phyloP scores from a whole-genome alignment of 2,888 invertebrate species.

The Glyphotaelius pellucidus region DNA sequence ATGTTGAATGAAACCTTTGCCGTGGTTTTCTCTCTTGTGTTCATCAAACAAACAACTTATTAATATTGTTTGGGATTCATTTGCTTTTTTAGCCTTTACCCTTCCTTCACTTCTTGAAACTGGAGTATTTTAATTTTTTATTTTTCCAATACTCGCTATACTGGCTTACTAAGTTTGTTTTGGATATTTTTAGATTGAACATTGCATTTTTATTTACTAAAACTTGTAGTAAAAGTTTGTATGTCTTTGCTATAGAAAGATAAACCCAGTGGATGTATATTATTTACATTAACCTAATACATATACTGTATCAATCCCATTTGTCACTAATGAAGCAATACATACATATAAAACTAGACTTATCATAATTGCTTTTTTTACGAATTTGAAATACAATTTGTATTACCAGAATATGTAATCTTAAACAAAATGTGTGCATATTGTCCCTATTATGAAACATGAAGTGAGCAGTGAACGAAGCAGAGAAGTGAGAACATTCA shows the following conservation, averaged over 20 bases:
- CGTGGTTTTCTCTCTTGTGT: slow-evolving; percentile 59
- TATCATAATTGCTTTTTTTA: slow-evolving; percentile 70
- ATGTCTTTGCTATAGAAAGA: slow-evolving; percentile 51
- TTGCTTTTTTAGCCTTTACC: slow-evolving; percentile 64
- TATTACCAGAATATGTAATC: slow-evolving; percentile 75
- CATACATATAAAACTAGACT: slow-evolving; percentile 66
- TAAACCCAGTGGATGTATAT: slow-evolving; percentile 51
- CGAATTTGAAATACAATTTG: slow-evolving; percentile 70
- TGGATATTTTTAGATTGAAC: slow-evolving; percentile 52
- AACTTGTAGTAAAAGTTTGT: slow-evolving; percentile 50
- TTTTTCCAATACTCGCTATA: slow-evolving; percentile 59
- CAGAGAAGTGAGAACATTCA: slow-evolving; percentile 16
- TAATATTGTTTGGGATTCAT: slow-evolving; percentile 60
- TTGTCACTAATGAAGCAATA: slow-evolving; percentile 66
- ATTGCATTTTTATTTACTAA: slow-evolving; percentile 54
- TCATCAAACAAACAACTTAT: slow-evolving; percentile 27
- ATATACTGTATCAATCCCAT: slow-evolving; percentile 57
- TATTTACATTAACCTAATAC: slow-evolving; percentile 49
- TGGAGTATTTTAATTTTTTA: slow-evolving; percentile 26
- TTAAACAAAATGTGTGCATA: slow-evolving; percentile 75
- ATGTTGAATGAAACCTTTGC: slow-evolving; percentile 50
- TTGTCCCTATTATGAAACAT: slow-evolving; percentile 73
- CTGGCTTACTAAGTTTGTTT: slow-evolving; percentile 56
- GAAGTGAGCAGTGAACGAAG: slow-evolving; percentile 47
- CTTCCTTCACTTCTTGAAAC: slow-evolving; percentile 40